phyloP scores from a whole-genome alignment of 2,797 vertebrate species.

The Sphenopsis melanotis region DNA sequence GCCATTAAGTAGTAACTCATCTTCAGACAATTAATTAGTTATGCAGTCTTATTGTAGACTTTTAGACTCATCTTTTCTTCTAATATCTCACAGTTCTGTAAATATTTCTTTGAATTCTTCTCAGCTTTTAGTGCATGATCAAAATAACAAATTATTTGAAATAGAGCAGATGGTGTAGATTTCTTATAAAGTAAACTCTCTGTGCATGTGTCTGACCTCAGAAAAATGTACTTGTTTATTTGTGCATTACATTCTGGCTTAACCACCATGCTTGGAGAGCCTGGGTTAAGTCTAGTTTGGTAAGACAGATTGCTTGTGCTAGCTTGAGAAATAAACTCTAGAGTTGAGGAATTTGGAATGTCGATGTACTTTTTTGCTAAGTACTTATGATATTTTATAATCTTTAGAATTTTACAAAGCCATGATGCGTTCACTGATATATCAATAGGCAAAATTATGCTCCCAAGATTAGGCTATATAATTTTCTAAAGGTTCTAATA shows the following conservation, averaged over 20 bases:
- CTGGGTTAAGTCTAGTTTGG: not conserved
- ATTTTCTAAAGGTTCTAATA: not conserved
- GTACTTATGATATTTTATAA: not conserved
- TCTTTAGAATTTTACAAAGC: not conserved
- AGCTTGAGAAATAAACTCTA: not conserved
- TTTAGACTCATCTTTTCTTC: not conserved
- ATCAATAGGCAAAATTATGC: not conserved
- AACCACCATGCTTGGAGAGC: not conserved
- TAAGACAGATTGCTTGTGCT: not conserved
- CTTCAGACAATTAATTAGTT: not conserved
- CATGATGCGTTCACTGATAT: not conserved
- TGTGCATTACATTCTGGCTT: not conserved
- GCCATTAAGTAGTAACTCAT: not conserved
- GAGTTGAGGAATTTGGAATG: not conserved
- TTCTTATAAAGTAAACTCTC: constrained; percentile 3
- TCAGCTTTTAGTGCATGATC: not conserved
- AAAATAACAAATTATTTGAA: constrained; percentile 11
- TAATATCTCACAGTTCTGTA: not conserved
- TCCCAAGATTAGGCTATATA: not conserved
- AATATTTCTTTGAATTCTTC: constrained; percentile 1
- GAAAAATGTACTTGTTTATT: constrained; percentile 36
- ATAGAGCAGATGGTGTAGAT: not conserved
- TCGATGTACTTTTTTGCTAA: not conserved
- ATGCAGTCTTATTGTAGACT: not conserved
- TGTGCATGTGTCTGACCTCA: not conserved